Evolutionary conservation across 2,888 invertebrate species (phyloP).

Genomic region (Panorpa germanica): DNA sequence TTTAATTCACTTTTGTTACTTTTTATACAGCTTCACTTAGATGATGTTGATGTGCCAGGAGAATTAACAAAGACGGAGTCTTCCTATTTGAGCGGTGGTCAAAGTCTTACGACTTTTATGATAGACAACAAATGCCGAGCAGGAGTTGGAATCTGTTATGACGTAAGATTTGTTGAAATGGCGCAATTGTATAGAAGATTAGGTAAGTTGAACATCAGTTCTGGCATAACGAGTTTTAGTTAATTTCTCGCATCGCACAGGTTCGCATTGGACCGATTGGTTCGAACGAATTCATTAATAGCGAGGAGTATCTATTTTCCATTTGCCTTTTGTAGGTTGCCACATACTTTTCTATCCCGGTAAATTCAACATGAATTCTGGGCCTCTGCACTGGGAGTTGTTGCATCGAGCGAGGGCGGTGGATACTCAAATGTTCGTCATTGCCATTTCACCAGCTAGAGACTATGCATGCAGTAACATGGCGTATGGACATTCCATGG

Average conservation of each 20-base stretch:
- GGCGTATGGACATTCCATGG: slow-evolving; percentile 75
- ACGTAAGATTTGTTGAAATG: slow-evolving; percentile 80
- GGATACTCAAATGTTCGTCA: slow-evolving; percentile 81
- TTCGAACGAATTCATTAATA: neutral
- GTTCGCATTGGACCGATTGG: neutral
- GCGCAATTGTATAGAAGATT: slow-evolving; percentile 48
- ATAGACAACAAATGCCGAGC: slow-evolving; percentile 50
- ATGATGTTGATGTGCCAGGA: slow-evolving; percentile 88
- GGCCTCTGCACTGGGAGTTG: slow-evolving; percentile 74
- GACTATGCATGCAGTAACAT: slow-evolving; percentile 51
- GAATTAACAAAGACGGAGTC: slow-evolving; percentile 90
- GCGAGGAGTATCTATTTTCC: neutral
- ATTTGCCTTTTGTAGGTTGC: slow-evolving; percentile 37
- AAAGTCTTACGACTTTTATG: slow-evolving; percentile 51
- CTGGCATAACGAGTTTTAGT: neutral
- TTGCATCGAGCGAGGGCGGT: slow-evolving; percentile 62
- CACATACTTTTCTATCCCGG: slow-evolving; percentile 79
- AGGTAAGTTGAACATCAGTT: slow-evolving; percentile 21
- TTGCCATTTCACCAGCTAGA: slow-evolving; percentile 67
- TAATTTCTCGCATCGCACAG: neutral
- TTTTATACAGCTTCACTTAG: slow-evolving; percentile 59
- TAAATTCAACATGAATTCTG: slow-evolving; percentile 93
- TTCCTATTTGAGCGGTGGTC: slow-evolving; percentile 59
- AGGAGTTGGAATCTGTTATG: slow-evolving; percentile 90
- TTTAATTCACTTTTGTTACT: too few species aligned